Conservation (phyloP, 2,113 vertebrate genomes). For the Hemibates koningsi region DNA sequence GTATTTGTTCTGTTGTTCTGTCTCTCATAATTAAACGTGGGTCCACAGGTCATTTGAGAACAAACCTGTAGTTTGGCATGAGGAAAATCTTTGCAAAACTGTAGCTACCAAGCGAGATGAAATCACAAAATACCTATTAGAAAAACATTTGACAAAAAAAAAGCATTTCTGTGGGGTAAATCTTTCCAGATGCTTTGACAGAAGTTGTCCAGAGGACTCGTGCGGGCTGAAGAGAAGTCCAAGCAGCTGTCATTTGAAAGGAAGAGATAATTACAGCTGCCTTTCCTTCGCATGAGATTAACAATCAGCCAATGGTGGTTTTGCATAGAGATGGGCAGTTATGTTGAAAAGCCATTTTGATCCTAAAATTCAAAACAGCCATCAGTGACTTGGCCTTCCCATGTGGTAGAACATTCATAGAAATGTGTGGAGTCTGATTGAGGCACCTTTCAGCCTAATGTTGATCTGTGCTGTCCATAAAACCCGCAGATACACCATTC, state of each 20-base stretch:
- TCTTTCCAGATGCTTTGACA: conserved; percentile 38
- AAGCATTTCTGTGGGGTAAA: conserved; percentile 5
- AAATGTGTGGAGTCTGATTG: background rate
- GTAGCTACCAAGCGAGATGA: background rate
- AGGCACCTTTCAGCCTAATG: background rate
- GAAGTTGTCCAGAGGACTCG: background rate
- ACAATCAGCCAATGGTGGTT: conserved; percentile 2
- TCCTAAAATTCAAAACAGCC: conserved; percentile 1
- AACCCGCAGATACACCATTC: background rate
- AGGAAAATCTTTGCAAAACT: background rate
- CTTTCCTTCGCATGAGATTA: conserved; percentile 2
- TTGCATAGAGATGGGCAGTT: background rate
- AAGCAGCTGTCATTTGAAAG: conserved; percentile 19
- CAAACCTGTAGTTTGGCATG: background rate
- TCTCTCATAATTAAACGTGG: background rate
- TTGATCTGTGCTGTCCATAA: background rate
- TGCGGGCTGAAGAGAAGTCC: background rate
- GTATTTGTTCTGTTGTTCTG: background rate
- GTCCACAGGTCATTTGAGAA: background rate
- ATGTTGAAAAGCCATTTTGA: background rate
- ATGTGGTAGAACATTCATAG: background rate
- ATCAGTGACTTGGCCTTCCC: background rate
- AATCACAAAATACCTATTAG: conserved; percentile 1
- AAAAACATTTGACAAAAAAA: background rate
- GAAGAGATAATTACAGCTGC: conserved; percentile 14